phyloP scores from a whole-genome alignment of 2,797 vertebrate species.

The Pelodytes ibericus region DNA sequence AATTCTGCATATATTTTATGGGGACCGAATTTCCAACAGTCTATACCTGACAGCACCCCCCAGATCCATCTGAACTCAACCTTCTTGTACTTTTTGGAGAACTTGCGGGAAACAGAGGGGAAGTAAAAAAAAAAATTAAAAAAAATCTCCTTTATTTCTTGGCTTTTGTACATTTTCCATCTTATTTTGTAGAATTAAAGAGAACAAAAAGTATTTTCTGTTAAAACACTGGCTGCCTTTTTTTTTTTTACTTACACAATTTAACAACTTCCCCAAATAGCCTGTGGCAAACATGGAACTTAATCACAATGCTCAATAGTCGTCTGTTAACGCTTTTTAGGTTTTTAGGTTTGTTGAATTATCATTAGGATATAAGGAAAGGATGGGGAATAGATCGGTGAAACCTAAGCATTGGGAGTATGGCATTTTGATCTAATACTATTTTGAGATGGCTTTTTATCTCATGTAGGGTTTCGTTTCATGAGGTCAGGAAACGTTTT shows the following conservation, averaged over 20 bases:
- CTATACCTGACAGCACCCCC: background rate
- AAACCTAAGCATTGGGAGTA: too few species aligned
- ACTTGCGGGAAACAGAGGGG: background rate
- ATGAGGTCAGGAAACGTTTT: too few species aligned
- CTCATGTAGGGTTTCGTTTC: too few species aligned
- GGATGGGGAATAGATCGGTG: background rate
- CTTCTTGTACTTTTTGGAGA: slow-evolving; percentile 28
- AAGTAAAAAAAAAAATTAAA: background rate
- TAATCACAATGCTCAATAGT: background rate
- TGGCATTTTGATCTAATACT: too few species aligned
- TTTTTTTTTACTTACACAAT: slow-evolving; percentile 3
- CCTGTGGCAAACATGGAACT: slow-evolving; percentile 1
- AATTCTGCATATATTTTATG: slow-evolving; percentile 25
- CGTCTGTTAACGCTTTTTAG: background rate
- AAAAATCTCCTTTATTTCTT: background rate
- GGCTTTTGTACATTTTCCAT: slow-evolving; percentile 2
- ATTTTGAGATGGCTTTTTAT: too few species aligned
- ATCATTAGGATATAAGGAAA: background rate
- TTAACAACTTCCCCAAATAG: slow-evolving; percentile 8
- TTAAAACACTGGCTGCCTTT: slow-evolving; percentile 7
- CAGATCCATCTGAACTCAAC: slow-evolving; percentile 33
- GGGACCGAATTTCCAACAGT: slow-evolving; percentile 13
- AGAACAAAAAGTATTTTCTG: slow-evolving; percentile 17
- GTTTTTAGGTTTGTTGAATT: background rate
- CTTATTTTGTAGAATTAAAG: background rate